Evolutionary conservation across 2,888 invertebrate species (phyloP).

Genomic region (Mythimna loreyi): DNA sequence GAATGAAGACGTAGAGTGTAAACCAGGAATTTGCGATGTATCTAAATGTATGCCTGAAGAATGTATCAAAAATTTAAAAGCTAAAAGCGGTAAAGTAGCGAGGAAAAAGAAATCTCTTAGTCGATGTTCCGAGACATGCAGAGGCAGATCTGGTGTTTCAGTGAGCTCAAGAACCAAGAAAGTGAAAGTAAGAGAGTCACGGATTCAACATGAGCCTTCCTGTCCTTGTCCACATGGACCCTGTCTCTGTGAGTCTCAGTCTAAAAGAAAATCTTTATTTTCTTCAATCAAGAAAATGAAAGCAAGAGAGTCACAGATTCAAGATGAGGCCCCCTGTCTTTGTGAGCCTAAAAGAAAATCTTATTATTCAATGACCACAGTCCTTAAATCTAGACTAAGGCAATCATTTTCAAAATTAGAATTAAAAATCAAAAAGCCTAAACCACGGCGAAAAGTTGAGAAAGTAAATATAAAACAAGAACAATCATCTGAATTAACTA

Average conservation of each 20-base stretch:
- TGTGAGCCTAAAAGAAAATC: slow-evolving; percentile 12
- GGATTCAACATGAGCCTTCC: neutral
- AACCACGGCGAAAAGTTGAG: neutral
- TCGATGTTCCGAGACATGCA: slow-evolving; percentile 22
- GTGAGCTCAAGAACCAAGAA: slow-evolving; percentile 12
- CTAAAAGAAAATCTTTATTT: slow-evolving; percentile 16
- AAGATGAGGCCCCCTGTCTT: neutral
- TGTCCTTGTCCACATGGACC: neutral
- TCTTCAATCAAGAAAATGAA: too few relatives aligned
- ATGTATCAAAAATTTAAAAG: slow-evolving; percentile 51
- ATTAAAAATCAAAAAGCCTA: slow-evolving; percentile 6
- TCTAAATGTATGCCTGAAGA: slow-evolving; percentile 40
- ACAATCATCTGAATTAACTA: neutral
- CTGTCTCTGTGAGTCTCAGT: neutral
- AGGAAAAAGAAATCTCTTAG: slow-evolving; percentile 10
- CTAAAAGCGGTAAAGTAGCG: slow-evolving; percentile 17
- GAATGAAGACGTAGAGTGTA: slow-evolving; percentile 58
- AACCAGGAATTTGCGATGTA: slow-evolving; percentile 48
- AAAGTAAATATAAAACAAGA: neutral
- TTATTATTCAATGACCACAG: slow-evolving; percentile 13
- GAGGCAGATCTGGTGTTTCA: slow-evolving; percentile 14
- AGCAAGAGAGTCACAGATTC: slow-evolving; percentile 26
- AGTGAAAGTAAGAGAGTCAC: slow-evolving; percentile 29
- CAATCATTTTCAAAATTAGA: slow-evolving; percentile 14
- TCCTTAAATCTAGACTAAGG: slow-evolving; percentile 9